Conservation (phyloP, 2,888 invertebrate species). For the Amphipoea lucens region DNA sequence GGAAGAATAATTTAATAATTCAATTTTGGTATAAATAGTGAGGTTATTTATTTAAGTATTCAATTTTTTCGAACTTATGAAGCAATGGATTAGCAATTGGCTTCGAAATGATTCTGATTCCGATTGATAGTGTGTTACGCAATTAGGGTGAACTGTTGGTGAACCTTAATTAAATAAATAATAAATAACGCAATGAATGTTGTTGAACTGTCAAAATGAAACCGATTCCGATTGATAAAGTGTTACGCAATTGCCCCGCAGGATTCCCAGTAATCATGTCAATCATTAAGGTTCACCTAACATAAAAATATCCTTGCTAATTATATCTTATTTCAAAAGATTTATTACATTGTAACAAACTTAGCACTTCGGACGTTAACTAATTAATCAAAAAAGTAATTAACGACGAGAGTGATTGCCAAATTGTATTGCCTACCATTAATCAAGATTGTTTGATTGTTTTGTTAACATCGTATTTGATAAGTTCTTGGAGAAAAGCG, state of each 20-base stretch:
- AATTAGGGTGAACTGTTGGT: no score
- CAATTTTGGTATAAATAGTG: neutral
- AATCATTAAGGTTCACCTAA: neutral
- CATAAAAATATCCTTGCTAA: constrained; percentile 1
- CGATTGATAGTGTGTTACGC: no score
- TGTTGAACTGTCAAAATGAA: no score
- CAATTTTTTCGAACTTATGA: no score
- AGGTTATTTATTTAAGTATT: no score
- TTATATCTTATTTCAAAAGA: constrained; percentile 7
- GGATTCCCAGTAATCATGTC: neutral
- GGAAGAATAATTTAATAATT: neutral
- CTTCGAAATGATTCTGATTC: no score
- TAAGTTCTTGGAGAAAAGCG: neutral
- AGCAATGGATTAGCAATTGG: no score
- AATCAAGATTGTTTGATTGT: constrained; percentile 23
- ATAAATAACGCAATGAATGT: no score
- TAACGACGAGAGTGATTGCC: constrained; percentile 25
- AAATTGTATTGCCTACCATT: constrained; percentile 14
- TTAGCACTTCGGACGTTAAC: constrained; percentile 20
- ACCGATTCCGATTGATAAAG: no score
- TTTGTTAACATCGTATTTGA: constrained; percentile 11
- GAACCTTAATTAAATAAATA: no score
- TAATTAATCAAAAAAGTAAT: constrained; percentile 45
- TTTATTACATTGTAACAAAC: constrained; percentile 34
- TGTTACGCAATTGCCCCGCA: neutral